Percentiles rank a stretch among this genome's conserved stretches.
phyloP scores from a whole-genome alignment of 53 echinoderm and acorn worm species.

The Pentamera pediparva region DNA sequence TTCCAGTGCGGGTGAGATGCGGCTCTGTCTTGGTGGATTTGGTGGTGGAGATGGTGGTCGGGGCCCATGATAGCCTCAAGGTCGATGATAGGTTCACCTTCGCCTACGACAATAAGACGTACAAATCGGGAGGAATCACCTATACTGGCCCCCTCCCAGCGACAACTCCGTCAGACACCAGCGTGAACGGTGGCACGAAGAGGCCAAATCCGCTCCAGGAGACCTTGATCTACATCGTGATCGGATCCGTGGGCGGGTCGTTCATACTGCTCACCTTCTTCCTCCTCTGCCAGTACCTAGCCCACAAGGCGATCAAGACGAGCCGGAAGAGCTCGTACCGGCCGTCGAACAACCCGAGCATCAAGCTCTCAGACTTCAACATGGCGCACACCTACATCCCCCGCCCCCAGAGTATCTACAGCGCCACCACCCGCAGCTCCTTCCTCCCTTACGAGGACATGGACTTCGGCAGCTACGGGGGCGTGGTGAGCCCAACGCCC shows the following conservation, averaged over 20 bases:
- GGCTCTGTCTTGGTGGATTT: conserved; percentile 58
- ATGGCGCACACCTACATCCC: conserved; percentile 95
- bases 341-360: conserved; percentile 61
- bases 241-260: conserved; percentile 58
- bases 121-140: conserved; percentile 23
- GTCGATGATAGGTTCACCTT: conserved; percentile 19
- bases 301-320: conserved; percentile 39
- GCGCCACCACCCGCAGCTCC: conserved; percentile 43
- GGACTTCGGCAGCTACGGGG: conserved; percentile 21
- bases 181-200: conserved; percentile 20
- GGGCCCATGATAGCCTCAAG: conserved; percentile 24
- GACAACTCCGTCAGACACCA: background rate
- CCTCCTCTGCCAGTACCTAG: conserved; percentile 57
- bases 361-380: conserved; percentile 88
- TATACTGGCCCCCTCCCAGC: background rate
- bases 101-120: background rate
- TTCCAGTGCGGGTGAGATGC: conserved; percentile 36
- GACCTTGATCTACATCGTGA: conserved; percentile 64
- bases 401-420: conserved; percentile 84
- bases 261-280: conserved; percentile 54
- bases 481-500: conserved; percentile 29
- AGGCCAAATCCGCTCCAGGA: no score
- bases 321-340: conserved; percentile 57
- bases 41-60: conserved; percentile 36
- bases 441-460: conserved; percentile 48